Conservation (phyloP, 2,113 vertebrate genomes). For the Corvus moneduloides region DNA sequence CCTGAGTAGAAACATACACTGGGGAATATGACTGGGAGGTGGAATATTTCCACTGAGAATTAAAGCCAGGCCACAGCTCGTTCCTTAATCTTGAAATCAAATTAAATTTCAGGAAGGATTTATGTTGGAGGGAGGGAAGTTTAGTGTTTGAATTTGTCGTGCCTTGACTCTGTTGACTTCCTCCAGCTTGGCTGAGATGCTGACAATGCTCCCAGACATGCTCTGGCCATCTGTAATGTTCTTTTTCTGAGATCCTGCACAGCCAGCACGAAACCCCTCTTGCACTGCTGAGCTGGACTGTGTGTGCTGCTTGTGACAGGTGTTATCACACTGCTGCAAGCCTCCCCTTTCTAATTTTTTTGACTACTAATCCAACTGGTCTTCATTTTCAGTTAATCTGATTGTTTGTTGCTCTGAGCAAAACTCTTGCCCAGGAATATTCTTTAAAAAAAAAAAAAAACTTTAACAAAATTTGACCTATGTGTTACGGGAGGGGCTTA, state of each 20-base stretch:
- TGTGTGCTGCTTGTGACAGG: neutral
- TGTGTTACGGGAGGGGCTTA: fast-evolving
- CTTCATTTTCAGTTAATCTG: neutral
- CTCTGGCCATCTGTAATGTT: neutral
- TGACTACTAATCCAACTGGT: neutral
- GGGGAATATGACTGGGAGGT: neutral
- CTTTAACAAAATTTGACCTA: neutral
- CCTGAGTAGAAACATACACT: neutral
- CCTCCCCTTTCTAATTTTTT: neutral
- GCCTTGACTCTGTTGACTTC: neutral
- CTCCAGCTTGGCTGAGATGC: neutral
- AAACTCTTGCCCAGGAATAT: neutral
- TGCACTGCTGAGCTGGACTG: neutral
- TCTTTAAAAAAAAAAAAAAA: neutral
- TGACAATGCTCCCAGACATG: neutral
- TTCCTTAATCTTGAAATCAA: neutral
- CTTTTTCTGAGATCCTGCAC: neutral
- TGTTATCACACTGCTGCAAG: neutral
- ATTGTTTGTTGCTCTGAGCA: neutral
- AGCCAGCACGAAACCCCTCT: neutral
- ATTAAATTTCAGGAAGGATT: neutral
- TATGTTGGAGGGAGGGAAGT: neutral
- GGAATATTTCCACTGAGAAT: neutral
- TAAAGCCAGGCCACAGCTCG: neutral
- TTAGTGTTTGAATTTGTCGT: neutral